Base-by-base conservation (phyloP, 2,113 vertebrate species). In the Mobula hypostoma region DNA sequence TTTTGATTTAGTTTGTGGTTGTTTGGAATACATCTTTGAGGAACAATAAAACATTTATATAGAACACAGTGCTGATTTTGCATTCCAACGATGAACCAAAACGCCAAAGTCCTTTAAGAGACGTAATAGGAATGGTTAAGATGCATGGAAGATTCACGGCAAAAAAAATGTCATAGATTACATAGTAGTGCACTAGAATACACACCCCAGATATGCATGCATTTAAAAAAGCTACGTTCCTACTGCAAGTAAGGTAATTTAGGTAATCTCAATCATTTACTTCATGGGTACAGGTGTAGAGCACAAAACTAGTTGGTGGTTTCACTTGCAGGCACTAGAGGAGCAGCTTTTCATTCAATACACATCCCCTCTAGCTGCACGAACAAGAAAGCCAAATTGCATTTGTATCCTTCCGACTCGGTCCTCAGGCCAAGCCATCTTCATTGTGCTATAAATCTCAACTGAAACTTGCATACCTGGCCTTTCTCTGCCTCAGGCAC, bases 11-110 rank as follows among this genome's bases (percentile, higher is more conserved):
- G 85, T 66, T 90, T 66, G 61, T 90, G 85, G 85, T 68, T 66
- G 85, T 90, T 83, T 90, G 61, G 61, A 79, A 27, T 36, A 79
- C 32, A 32, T 79, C 77, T 79, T 79, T 79, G n/a, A 36, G 32
- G n/a, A 90, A 61, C 85, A 90, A 90, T 90, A 90, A 90, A 90
- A 68, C 85, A 90, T 90, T 90, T 90, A 90, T 90, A 90, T 58
- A 19, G 7, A 90, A 88, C 40, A 56, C 21, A 87, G 85, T 66
- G n/a, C 66, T n/a, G 63, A 66, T 68, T 17, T 68, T 90, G 14
- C 29, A 68, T 90, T 90, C 12, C 61, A 32, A 63, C 61, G 27
- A n/a, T 63, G 27, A 88, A n/a, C 11, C 85, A 66, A 90, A 66
- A 68, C 9, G 9, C 4, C 2, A 2, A 1, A 17, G 61, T 32